Percentiles rank a stretch among this genome's conserved stretches.
Conservation (phyloP, 2,888 invertebrate genomes). For the Torymus tubicola region DNA sequence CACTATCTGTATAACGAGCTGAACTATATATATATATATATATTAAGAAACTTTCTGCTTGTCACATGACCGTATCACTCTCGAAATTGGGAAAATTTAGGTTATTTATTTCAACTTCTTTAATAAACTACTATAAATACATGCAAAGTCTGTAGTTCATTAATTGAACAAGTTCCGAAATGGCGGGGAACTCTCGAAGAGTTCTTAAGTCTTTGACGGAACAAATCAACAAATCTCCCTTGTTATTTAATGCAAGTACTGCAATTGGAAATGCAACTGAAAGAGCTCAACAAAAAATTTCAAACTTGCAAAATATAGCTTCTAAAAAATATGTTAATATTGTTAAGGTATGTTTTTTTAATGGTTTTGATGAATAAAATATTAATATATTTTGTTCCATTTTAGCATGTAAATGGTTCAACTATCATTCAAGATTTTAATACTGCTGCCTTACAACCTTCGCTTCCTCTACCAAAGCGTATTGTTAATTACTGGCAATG, state of each 20-base stretch:
- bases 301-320: constrained; percentile 65
- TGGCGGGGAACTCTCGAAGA: constrained; percentile 65
- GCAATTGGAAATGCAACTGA: constrained; percentile 65
- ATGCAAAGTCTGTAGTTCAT: too few species aligned
- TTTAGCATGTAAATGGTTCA: constrained; percentile 59
- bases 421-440: constrained; percentile 68
- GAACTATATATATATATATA: too few species aligned
- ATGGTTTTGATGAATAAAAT: too few species aligned
- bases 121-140: too few species aligned
- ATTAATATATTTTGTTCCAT: background rate
- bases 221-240: constrained; percentile 64
- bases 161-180: constrained; percentile 35
- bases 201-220: constrained; percentile 63
- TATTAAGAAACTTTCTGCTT: too few species aligned
- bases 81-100: too few species aligned
- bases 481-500: constrained; percentile 71
- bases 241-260: constrained; percentile 64
- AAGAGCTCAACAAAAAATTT: constrained; percentile 66
- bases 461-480: constrained; percentile 65
- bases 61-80: too few species aligned
- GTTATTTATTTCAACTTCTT: too few species aligned
- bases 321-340: constrained; percentile 67
- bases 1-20: too few species aligned
- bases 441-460: constrained; percentile 61
- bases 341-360: constrained; percentile 65